These are phyloP conservation scores for Bucorvus abyssinicus DNA, from an alignment of 2,797 vertebrate genomes.

Conservation along the genomic window DNA sequence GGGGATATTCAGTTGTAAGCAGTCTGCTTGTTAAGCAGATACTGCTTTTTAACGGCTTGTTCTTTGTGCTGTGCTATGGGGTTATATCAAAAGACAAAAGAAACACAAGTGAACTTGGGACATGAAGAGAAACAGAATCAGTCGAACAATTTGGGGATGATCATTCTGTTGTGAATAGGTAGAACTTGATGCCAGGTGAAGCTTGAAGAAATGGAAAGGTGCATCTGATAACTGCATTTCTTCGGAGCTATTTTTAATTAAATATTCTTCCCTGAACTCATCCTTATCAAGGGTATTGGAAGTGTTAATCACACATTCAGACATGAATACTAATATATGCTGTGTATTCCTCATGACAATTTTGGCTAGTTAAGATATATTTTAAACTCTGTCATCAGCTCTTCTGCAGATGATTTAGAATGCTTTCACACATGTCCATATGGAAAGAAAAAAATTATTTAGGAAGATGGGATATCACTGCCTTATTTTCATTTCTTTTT, in stretches of 20 bases:
- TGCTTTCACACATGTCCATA: neutral
- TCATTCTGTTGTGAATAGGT: neutral
- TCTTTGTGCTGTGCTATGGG: neutral
- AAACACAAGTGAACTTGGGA: neutral
- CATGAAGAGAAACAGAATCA: neutral
- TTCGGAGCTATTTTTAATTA: neutral
- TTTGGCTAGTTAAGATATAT: neutral
- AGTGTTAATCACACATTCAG: neutral
- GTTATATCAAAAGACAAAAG: neutral
- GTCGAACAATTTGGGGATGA: neutral
- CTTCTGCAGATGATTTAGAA: neutral
- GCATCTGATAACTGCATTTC: neutral
- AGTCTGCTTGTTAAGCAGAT: neutral
- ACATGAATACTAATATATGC: neutral
- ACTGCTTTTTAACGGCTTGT: neutral
- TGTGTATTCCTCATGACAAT: neutral
- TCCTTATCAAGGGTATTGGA: neutral
- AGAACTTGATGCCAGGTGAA: neutral
- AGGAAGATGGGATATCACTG: neutral
- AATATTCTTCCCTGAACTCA: neutral
- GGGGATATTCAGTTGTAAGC: neutral
- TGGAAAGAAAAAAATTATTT: neutral
- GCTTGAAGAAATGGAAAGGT: neutral
- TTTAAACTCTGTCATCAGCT: neutral
- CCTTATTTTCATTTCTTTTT: neutral